Evolutionary conservation across 2,113 vertebrate species (phyloP).

Genomic region (Perca flavescens): DNA sequence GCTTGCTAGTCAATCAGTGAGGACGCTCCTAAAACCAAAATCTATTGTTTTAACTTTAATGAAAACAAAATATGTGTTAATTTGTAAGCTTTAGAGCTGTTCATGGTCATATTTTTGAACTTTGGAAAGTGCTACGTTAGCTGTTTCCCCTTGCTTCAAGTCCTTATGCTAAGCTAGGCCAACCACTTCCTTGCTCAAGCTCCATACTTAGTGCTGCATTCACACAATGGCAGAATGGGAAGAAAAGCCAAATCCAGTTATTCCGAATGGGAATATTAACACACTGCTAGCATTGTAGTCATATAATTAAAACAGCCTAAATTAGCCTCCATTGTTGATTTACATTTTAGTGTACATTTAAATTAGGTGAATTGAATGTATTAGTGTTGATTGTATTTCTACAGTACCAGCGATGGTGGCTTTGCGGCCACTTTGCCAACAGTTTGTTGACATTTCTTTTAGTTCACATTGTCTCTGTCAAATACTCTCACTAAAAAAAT

Average conservation of each 20-base stretch:
- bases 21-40: not conserved
- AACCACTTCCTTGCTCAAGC: not conserved
- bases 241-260: not conserved
- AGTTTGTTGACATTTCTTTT: not conserved
- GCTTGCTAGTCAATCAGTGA: not conserved
- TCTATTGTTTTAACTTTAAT: too few species aligned
- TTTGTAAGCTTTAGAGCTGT: not conserved
- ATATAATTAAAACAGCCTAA: not conserved
- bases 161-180: slow-evolving; percentile 10
- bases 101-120: not conserved
- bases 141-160: not conserved
- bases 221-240: not conserved
- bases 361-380: not conserved
- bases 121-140: not conserved
- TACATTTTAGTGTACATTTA: too few species aligned
- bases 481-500: not conserved
- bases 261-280: not conserved
- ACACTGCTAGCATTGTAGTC: not conserved
- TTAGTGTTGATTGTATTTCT: not conserved
- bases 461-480: not conserved
- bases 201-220: not conserved
- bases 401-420: not conserved
- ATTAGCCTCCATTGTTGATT: not conserved
- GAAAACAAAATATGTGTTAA: not conserved
- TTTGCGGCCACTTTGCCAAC: not conserved